phyloP scores from a whole-genome alignment of 2,888 invertebrate genomes.

The Mycalesis mineus region DNA sequence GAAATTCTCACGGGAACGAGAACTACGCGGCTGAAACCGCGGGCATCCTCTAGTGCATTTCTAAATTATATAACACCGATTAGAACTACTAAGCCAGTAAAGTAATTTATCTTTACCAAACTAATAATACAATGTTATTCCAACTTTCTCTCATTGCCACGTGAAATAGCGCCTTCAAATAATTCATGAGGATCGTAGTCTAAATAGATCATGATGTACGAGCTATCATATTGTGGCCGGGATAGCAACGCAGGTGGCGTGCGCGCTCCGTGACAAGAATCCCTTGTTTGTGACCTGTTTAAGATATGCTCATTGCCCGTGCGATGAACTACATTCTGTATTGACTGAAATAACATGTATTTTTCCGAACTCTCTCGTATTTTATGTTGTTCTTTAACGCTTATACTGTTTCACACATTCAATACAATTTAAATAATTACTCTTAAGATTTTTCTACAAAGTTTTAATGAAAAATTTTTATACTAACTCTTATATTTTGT shows the following conservation, averaged over 20 bases:
- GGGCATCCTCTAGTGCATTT: too few relatives aligned
- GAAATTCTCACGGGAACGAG: too few relatives aligned
- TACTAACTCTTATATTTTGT: too few relatives aligned
- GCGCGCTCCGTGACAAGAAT: slow-evolving; percentile 64
- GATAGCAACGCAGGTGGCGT: slow-evolving; percentile 66
- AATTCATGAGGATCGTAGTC: slow-evolving; percentile 5
- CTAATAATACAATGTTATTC: background rate
- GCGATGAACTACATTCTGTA: slow-evolving; percentile 21
- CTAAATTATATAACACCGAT: too few relatives aligned
- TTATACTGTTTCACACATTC: too few relatives aligned
- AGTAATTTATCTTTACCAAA: too few relatives aligned
- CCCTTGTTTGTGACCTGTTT: slow-evolving; percentile 56
- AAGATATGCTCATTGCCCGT: slow-evolving; percentile 41
- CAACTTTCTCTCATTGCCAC: background rate
- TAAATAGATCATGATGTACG: slow-evolving; percentile 10
- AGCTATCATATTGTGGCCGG: slow-evolving; percentile 54
- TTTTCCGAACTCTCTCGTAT: background rate
- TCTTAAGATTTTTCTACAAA: too few relatives aligned
- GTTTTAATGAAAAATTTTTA: too few relatives aligned
- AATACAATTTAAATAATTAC: too few relatives aligned
- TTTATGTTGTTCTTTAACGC: too few relatives aligned
- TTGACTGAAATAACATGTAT: background rate
- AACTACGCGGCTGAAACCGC: too few relatives aligned
- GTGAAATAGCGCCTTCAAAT: background rate
- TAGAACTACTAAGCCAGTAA: too few relatives aligned